A percentile compares a stretch with the other conserved stretches of the same genome.
These are phyloP conservation scores for Sinocyclocheilus grahami DNA, from an alignment of 2,113 vertebrate genomes.

Conservation along the genomic window DNA sequence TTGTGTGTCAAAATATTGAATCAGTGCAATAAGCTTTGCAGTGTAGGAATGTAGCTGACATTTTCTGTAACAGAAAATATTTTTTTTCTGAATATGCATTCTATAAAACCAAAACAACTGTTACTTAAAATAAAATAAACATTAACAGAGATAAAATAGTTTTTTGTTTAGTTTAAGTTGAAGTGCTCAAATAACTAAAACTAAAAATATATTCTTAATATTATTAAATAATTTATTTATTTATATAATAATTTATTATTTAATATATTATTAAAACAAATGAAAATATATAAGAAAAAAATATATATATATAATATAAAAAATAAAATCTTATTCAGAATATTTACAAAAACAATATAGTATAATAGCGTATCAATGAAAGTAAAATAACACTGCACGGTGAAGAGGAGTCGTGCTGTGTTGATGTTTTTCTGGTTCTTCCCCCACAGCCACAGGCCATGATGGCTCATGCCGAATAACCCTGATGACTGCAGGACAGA, in stretches of 20 bases:
- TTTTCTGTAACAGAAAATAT: background rate
- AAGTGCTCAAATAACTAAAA: no score
- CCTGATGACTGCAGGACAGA: conserved; percentile 48
- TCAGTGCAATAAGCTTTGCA: background rate
- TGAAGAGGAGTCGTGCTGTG: background rate
- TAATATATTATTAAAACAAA: no score
- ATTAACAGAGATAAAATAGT: no score
- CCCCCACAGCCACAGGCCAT: conserved; percentile 53
- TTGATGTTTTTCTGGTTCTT: conserved; percentile 38
- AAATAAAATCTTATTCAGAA: no score
- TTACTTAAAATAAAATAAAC: no score
- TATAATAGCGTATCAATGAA: background rate
- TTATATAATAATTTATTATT: no score
- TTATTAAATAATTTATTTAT: no score
- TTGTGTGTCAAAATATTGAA: background rate
- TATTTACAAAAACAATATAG: background rate
- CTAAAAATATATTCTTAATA: no score
- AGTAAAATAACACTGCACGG: background rate
- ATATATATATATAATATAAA: no score
- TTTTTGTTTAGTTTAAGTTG: no score
- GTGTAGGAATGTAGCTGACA: background rate
- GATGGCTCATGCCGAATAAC: conserved; percentile 57
- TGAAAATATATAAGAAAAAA: no score
- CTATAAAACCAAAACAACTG: background rate
- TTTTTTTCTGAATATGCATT: background rate